Base-by-base conservation (phyloP, 37 sponge, comb jelly and placozoan species). In the Chondrilla cf. caribensis region DNA sequence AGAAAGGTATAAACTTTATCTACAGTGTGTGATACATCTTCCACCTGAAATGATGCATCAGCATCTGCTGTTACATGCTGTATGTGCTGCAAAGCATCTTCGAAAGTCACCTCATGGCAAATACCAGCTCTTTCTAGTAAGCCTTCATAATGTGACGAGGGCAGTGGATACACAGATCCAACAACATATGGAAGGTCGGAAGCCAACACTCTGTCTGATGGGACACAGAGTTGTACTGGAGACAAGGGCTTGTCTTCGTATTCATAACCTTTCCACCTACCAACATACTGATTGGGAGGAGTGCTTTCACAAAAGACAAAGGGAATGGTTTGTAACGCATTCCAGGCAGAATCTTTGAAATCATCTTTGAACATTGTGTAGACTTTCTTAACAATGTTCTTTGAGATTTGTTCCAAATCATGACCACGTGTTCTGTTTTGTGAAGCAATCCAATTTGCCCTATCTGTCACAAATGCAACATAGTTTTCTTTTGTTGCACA, bases 291-390 rank as follows among this genome's bases (percentile, higher is more conserved):
- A 21, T 21, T 11, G 21, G 89, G 89, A 22, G 35, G 55, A 33
- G 0, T 54, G 9, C 0, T 7, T 76, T 82, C 31, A 32, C 58
- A 14, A 37, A 51, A 77, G 1, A 87, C 29, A 64, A 87, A 87
- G 3, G 39, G 70, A 17, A 83, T 32, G 37, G 54, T 66, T 26
- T 8, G 9, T 70, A 86, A 19, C 8, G 37, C 32, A 14, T 3
- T 47, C 40, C 72, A 73, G 5, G 51, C 25, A 39, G 9, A 17
- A n/a, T 40, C 2, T 2, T 38, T n/a, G 9, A 47, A 47, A 14
- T 47, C 11, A 11, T 47, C 51, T 11, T 47, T 6, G 11, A 11
- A 47, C 11, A 19, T 73, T n/a, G n/a, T n/a, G 24, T 1, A 19
- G 0, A 73, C 25, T 39, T 36, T 43, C 17, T 6, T 2, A 1